Evolutionary conservation across 2,113 vertebrate species (phyloP), one percentile per base, ranked within the genome.

Genomic region (Oenanthe melanoleuca): DNA sequence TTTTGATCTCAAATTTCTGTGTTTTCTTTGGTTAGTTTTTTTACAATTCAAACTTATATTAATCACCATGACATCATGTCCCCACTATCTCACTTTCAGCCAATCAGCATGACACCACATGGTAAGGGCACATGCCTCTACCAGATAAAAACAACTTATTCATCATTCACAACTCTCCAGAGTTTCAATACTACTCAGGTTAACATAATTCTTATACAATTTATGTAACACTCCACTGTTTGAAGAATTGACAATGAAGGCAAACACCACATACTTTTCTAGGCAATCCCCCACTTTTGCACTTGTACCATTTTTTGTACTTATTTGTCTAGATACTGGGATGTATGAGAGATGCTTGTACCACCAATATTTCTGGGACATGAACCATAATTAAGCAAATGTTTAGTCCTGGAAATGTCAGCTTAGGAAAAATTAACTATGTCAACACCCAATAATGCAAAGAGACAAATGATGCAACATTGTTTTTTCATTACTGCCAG

Each of bases 201-300:
- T 83, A 92, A 93, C 33, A 52, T 17, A 75, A 45, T 69, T 93
- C 38, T 91, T 70, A 77, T 34, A 65, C 71, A 83, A 64, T 59
- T 95, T 92, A 81, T 81, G 92, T 72, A 96, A 80, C 33, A 56
- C 23, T 50, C 82, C 42, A 33, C 45, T 81, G 11, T 87, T 91
- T 0, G 0, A 90, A 92, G 70, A 60, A 78, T 22, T 87, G 86
- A 65, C 52, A 74, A 44, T 9, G 61, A 84, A 87, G 67, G 53
- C 71, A 88, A 53, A 69, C 61, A 94, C 16, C 44, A 80, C 37
- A 42, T 22, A n/a, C 29, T 77, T 89, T 42, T 85, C 25, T 38
- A 74, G 49, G 29, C 53, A 79, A 66, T 74, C 77, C 38, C 40
- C 24, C 26, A 18, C 14, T 31, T 53, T 31, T 81, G 73, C 34